Evolutionary conservation across 2,888 invertebrate genomes (phyloP).

Genomic region (Lasius platythorax): DNA sequence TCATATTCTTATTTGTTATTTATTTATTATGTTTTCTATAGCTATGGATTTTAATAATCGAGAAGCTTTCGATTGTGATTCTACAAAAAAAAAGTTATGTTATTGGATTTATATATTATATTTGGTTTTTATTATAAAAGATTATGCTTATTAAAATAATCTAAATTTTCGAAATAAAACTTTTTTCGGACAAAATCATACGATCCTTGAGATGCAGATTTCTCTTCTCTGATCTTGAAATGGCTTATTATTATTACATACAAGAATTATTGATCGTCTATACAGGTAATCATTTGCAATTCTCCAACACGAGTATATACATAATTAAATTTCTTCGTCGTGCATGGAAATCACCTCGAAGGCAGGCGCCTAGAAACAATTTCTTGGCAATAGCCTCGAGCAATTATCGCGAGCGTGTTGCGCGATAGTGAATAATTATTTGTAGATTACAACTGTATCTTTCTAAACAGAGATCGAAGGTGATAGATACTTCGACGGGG

Average conservation of each 20-base stretch:
- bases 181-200: background rate
- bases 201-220: background rate
- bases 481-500: conserved; percentile 22
- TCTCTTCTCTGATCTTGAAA: background rate
- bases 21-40: background rate
- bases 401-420: conserved; percentile 25
- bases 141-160: conserved; percentile 15
- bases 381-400: conserved; percentile 30
- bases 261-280: conserved; percentile 14
- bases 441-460: conserved; percentile 59
- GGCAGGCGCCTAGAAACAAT: conserved; percentile 36
- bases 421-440: conserved; percentile 61
- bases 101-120: conserved; percentile 48
- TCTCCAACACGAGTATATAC: conserved; percentile 1
- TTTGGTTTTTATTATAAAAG: conserved; percentile 34
- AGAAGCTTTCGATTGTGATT: background rate
- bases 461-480: conserved; percentile 58
- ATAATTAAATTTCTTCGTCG: conserved; percentile 33
- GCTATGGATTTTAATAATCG: background rate
- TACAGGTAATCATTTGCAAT: conserved; percentile 14
- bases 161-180: conserved; percentile 19
- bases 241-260: background rate
- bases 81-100: background rate
- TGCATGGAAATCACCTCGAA: conserved; percentile 4
- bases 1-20: background rate